phyloP scores from a whole-genome alignment of 2,888 invertebrate genomes.

The Pandemis corylana region DNA sequence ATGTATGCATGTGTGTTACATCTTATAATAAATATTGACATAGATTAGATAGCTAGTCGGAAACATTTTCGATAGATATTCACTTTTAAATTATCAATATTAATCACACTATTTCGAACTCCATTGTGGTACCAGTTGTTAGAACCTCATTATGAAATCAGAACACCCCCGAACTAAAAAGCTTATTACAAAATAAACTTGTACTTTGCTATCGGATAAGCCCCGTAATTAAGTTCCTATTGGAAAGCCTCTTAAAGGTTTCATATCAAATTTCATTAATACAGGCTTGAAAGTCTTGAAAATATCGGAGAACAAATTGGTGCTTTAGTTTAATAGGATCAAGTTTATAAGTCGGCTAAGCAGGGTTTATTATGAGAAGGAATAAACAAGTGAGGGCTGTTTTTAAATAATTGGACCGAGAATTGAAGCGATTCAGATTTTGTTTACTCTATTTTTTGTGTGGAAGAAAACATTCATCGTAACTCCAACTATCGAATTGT shows the following conservation, averaged over 20 bases:
- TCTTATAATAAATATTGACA: too few relatives aligned
- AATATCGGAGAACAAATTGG: slow-evolving; percentile 38
- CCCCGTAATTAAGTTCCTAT: slow-evolving; percentile 24
- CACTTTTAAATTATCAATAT: too few relatives aligned
- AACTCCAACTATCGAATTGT: too few relatives aligned
- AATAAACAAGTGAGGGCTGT: neutral
- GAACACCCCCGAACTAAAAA: neutral
- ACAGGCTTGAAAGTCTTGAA: slow-evolving; percentile 26
- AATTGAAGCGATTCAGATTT: neutral
- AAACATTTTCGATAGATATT: too few relatives aligned
- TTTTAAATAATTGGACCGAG: neutral
- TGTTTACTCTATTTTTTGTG: neutral
- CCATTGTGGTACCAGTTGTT: neutral
- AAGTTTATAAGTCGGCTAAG: slow-evolving; percentile 18
- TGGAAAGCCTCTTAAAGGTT: slow-evolving; percentile 27
- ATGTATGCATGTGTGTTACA: too few relatives aligned
- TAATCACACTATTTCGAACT: neutral
- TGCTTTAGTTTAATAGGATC: slow-evolving; percentile 37
- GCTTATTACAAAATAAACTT: slow-evolving; percentile 12
- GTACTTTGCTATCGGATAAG: slow-evolving; percentile 17
- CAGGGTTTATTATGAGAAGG: slow-evolving; percentile 10
- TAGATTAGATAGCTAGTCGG: too few relatives aligned
- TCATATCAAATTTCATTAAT: slow-evolving; percentile 32
- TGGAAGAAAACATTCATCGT: too few relatives aligned
- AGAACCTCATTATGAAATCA: neutral